Percentiles rank a stretch among this genome's conserved stretches.
Evolutionary conservation across 2,113 vertebrate genomes (phyloP).

Genomic region (Leptobrachium leishanense): DNA sequence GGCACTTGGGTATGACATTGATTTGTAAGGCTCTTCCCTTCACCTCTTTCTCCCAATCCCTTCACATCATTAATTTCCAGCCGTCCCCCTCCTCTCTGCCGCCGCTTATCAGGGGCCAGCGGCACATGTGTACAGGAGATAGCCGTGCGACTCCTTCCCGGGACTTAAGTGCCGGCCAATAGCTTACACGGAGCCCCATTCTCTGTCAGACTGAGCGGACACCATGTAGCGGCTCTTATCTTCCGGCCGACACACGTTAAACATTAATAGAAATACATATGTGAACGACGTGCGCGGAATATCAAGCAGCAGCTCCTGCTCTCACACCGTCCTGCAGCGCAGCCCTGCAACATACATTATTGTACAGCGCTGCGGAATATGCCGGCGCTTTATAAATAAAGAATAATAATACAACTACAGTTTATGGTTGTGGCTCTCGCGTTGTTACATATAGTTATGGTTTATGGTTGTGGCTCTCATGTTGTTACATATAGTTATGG

Average conservation of each 20-base stretch:
- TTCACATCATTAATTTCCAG: slow-evolving; percentile 15
- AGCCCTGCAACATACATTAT: no score
- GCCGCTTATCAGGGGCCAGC: slow-evolving; percentile 46
- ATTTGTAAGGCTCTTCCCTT: slow-evolving; percentile 38
- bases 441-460: no score
- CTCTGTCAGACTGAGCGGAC: slow-evolving; percentile 73
- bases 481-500: no score
- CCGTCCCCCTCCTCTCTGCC: neutral
- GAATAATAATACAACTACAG: no score
- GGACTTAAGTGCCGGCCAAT: slow-evolving; percentile 77
- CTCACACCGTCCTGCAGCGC: no score
- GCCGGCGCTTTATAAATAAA: no score
- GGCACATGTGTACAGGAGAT: slow-evolving; percentile 41
- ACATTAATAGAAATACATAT: slow-evolving; percentile 86
- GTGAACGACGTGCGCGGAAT: slow-evolving; percentile 75
- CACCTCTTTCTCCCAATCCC: neutral
- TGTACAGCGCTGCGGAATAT: no score
- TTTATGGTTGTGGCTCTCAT: no score
- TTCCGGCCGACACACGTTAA: slow-evolving; percentile 80
- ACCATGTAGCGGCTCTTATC: slow-evolving; percentile 82
- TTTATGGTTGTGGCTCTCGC: no score
- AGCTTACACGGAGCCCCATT: slow-evolving; percentile 75
- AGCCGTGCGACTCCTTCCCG: slow-evolving; percentile 54
- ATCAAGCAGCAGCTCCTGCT: slow-evolving; percentile 65
- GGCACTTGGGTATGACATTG: slow-evolving; percentile 33